phyloP scores from a whole-genome alignment of 2,888 invertebrate species.

The Agapetus fuscipes region DNA sequence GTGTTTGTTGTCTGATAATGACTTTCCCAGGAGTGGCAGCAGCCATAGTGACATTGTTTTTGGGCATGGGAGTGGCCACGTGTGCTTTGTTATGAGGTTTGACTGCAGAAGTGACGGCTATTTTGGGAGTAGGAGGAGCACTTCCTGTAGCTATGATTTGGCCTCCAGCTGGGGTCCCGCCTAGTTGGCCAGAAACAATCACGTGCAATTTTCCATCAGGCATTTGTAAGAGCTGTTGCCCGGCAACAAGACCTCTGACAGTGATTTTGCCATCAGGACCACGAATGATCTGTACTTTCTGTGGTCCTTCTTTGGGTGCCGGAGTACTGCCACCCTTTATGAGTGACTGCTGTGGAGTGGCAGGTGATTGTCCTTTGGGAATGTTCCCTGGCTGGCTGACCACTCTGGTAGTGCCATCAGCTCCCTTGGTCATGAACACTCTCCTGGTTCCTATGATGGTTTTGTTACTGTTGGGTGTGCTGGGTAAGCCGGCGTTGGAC shows the following conservation, averaged over 20 bases:
- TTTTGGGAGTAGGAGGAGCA: slow-evolving; percentile 18
- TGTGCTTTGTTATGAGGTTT: slow-evolving; percentile 19
- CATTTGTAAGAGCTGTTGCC: slow-evolving; percentile 87
- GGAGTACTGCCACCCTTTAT: slow-evolving; percentile 38
- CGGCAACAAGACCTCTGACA: slow-evolving; percentile 82
- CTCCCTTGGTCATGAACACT: slow-evolving; percentile 68
- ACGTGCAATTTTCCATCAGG: slow-evolving; percentile 90
- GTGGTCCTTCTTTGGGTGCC: slow-evolving; percentile 45
- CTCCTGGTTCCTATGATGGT: slow-evolving; percentile 54
- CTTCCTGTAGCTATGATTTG: slow-evolving; percentile 32
- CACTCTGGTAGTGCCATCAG: slow-evolving; percentile 56
- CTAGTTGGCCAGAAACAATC: slow-evolving; percentile 55
- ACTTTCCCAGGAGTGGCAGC: slow-evolving; percentile 11
- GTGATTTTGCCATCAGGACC: slow-evolving; percentile 86
- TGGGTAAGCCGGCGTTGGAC: slow-evolving; percentile 32
- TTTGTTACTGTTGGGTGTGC: slow-evolving; percentile 50
- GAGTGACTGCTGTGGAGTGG: slow-evolving; percentile 35
- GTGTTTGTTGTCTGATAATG: slow-evolving; percentile 16
- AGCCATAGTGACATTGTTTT: background rate
- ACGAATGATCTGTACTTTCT: slow-evolving; percentile 84
- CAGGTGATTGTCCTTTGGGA: slow-evolving; percentile 35
- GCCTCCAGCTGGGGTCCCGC: slow-evolving; percentile 39
- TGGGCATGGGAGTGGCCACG: slow-evolving; percentile 19
- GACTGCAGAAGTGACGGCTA: slow-evolving; percentile 18
- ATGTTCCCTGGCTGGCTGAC: slow-evolving; percentile 51